These are phyloP conservation scores for Lithophane socia DNA, from an alignment of 2,888 invertebrate species.

Conservation along the genomic window DNA sequence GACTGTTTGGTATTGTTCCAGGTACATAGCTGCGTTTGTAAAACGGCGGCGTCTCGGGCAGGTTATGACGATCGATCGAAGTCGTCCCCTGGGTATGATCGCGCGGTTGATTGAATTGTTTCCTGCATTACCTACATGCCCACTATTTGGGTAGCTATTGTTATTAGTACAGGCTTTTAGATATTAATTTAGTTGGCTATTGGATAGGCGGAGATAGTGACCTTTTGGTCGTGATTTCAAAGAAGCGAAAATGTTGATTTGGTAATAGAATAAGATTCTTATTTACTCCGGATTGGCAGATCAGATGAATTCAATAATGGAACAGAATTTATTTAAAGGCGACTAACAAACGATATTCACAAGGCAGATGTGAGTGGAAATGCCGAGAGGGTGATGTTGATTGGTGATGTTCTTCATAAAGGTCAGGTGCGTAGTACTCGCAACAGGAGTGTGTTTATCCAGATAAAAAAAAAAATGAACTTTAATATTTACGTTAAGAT, in stretches of 20 bases:
- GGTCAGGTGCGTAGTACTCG: neutral
- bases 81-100: conserved; percentile 54
- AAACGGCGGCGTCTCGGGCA: conserved; percentile 16
- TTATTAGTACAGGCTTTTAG: conserved; percentile 27
- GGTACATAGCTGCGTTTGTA: conserved; percentile 61
- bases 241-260: neutral
- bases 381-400: neutral
- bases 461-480: neutral
- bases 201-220: neutral
- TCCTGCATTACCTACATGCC: conserved; percentile 18
- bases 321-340: neutral
- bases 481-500: neutral
- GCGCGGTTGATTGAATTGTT: conserved; percentile 55
- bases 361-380: neutral
- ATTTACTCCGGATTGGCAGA: neutral
- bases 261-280: neutral
- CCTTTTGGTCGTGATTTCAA: neutral
- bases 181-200: conserved; percentile 25
- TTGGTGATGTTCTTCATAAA: neutral
- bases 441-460: neutral
- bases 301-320: neutral
- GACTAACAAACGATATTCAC: neutral
- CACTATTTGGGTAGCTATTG: conserved; percentile 34
- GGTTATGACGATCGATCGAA: conserved; percentile 47
- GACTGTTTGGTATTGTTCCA: conserved; percentile 62